Evolutionary conservation across 2,888 invertebrate species (phyloP).

Genomic region (Diarsia rubi): DNA sequence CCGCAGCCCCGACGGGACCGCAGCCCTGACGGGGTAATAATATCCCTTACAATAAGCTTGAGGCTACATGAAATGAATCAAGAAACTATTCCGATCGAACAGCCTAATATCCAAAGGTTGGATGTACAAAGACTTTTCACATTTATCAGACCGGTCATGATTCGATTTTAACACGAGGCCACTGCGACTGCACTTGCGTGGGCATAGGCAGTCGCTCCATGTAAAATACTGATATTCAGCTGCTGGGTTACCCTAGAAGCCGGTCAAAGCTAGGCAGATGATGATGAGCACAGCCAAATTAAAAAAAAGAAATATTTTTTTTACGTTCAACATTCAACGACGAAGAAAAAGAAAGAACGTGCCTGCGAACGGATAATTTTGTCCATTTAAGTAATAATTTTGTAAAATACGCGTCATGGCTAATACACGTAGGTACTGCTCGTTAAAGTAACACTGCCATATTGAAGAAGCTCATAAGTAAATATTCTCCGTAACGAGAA

Average conservation of each 20-base stretch:
- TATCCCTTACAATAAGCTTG: not conserved
- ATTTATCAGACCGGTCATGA: not conserved
- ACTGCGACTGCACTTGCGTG: no score
- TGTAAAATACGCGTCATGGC: not conserved
- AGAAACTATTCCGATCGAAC: not conserved
- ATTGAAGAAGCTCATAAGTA: constrained; percentile 3
- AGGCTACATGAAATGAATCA: not conserved
- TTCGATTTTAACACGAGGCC: not conserved
- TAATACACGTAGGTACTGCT: not conserved
- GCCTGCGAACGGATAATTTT: no score
- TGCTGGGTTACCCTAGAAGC: no score
- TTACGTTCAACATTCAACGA: not conserved
- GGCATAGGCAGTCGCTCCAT: no score
- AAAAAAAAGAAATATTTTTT: not conserved
- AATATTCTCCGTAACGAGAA: constrained; percentile 3
- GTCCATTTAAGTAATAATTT: not conserved
- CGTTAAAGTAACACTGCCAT: not conserved
- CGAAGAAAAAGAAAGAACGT: no score
- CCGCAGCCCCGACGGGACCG: no score
- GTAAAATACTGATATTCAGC: no score
- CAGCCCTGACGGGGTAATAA: no score
- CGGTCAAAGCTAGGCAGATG: no score
- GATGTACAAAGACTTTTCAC: not conserved
- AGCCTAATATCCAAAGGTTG: not conserved
- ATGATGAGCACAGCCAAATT: not conserved